phyloP scores from a whole-genome alignment of 2,888 invertebrate genomes.

The Thyatira batis region DNA sequence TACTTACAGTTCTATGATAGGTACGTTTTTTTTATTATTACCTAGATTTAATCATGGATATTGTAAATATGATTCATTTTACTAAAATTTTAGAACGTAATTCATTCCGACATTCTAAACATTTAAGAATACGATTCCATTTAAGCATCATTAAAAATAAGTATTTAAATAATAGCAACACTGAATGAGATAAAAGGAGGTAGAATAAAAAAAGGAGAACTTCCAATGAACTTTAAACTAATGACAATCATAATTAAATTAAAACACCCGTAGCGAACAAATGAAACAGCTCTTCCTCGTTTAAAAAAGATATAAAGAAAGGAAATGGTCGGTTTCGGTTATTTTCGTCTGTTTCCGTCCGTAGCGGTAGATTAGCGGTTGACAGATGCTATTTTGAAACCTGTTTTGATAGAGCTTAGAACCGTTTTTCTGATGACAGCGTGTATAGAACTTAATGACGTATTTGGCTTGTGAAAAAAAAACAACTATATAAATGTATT shows the following conservation, averaged over 20 bases:
- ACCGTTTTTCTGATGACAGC: background rate
- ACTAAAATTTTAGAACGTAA: too few relatives aligned
- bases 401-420: background rate
- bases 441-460: background rate
- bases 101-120: too few relatives aligned
- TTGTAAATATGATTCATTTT: too few relatives aligned
- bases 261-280: slow-evolving; percentile 3
- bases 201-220: background rate
- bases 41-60: too few relatives aligned
- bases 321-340: slow-evolving; percentile 45
- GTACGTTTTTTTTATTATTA: too few relatives aligned
- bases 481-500: background rate
- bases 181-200: too few relatives aligned
- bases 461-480: background rate
- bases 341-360: slow-evolving; percentile 64
- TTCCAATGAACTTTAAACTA: background rate
- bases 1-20: too few relatives aligned
- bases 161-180: too few relatives aligned
- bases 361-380: slow-evolving; percentile 26
- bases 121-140: too few relatives aligned
- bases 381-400: slow-evolving; percentile 16
- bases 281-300: slow-evolving; percentile 24
- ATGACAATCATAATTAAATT: background rate
- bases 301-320: slow-evolving; percentile 36
- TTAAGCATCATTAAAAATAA: too few relatives aligned